These are phyloP conservation scores for Podotricha telesiphe DNA, from an alignment of 2,888 invertebrate genomes.

Conservation along the genomic window DNA sequence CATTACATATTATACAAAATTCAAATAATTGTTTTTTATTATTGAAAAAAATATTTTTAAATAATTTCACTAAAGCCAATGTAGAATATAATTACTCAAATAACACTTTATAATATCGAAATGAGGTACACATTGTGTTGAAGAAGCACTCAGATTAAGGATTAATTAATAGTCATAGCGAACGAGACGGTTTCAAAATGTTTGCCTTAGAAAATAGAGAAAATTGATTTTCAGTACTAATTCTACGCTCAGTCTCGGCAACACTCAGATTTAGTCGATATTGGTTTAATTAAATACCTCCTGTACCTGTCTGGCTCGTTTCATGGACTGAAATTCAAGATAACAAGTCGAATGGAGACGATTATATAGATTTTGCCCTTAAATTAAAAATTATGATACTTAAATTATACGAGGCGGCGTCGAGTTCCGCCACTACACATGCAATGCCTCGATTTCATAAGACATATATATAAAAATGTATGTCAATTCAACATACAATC, in stretches of 20 bases:
- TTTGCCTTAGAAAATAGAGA: not conserved
- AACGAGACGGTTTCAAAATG: not conserved
- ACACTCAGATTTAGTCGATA: slow-evolving; percentile 18
- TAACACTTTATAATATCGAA: too few species aligned
- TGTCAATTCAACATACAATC: too few species aligned
- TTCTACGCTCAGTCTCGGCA: slow-evolving; percentile 17
- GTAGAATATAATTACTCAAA: too few species aligned
- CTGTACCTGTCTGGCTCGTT: slow-evolving; percentile 5
- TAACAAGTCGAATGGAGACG: not conserved
- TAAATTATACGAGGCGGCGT: too few species aligned
- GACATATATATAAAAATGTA: too few species aligned
- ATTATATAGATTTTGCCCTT: not conserved
- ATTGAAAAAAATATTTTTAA: too few species aligned
- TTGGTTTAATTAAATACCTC: slow-evolving; percentile 25
- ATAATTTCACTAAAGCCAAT: too few species aligned
- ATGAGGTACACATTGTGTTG: not conserved
- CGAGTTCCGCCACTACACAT: too few species aligned
- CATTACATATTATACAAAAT: too few species aligned
- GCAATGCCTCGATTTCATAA: too few species aligned
- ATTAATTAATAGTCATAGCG: not conserved
- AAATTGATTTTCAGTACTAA: slow-evolving; percentile 15
- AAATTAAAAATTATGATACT: not conserved
- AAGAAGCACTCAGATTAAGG: not conserved
- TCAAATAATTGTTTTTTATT: too few species aligned
- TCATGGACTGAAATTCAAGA: not conserved